Evolutionary conservation across 2,888 invertebrate species (phyloP).

Genomic region (Fragum fragum): DNA sequence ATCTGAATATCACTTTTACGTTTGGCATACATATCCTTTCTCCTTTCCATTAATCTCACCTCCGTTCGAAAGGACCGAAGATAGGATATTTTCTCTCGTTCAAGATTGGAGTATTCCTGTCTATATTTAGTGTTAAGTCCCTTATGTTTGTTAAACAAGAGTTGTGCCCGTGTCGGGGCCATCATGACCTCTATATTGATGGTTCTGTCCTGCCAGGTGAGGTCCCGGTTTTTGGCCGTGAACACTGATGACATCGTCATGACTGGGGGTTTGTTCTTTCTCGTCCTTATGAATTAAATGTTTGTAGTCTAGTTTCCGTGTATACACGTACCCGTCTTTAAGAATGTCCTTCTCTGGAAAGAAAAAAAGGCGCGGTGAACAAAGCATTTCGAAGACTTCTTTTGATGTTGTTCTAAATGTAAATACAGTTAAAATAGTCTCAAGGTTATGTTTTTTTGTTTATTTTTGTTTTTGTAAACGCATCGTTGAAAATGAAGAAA

Average conservation of each 20-base stretch:
- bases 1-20: constrained; percentile 61
- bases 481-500: too few species aligned
- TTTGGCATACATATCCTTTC: constrained; percentile 53
- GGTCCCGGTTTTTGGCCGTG: constrained; percentile 72
- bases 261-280: neutral
- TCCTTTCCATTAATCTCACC: constrained; percentile 72
- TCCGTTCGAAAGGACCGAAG: constrained; percentile 72
- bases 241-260: constrained; percentile 75
- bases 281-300: neutral
- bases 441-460: too few species aligned
- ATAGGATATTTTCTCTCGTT: constrained; percentile 71
- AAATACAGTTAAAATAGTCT: too few species aligned
- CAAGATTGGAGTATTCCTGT: constrained; percentile 67
- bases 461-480: too few species aligned
- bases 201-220: constrained; percentile 80
- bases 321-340: too few species aligned
- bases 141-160: constrained; percentile 81
- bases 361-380: too few species aligned
- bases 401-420: too few species aligned
- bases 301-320: too few species aligned
- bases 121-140: constrained; percentile 72
- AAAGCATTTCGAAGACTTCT: too few species aligned
- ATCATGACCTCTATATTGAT: constrained; percentile 80
- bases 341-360: too few species aligned
- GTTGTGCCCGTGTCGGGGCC: constrained; percentile 71